A percentile compares a stretch with the other conserved stretches of the same genome.
phyloP scores from a whole-genome alignment of 2,888 invertebrate genomes.

The Mythimna albipuncta region DNA sequence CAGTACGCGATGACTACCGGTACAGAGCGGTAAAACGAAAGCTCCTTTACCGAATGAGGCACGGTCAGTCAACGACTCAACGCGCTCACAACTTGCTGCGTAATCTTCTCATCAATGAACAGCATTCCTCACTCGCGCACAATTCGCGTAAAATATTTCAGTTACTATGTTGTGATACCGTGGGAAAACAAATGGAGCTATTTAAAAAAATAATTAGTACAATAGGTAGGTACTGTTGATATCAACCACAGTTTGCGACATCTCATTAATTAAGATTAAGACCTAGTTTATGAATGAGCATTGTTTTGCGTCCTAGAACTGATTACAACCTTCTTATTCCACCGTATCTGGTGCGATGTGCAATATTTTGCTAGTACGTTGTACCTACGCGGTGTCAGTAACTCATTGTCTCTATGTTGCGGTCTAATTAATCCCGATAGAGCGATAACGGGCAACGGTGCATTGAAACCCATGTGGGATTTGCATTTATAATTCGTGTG shows the following conservation, averaged over 20 bases:
- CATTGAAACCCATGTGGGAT: slow-evolving; percentile 59
- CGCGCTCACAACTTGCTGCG: slow-evolving; percentile 34
- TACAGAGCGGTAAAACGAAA: slow-evolving; percentile 50
- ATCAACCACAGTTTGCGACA: slow-evolving; percentile 63
- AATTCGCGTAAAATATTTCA: slow-evolving; percentile 48
- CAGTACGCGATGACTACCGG: slow-evolving; percentile 38
- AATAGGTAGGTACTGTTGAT: slow-evolving; percentile 44
- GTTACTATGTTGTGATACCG: slow-evolving; percentile 50
- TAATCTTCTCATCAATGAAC: slow-evolving; percentile 63
- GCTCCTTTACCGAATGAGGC: slow-evolving; percentile 45
- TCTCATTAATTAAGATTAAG: slow-evolving; percentile 61
- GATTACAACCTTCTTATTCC: slow-evolving; percentile 59
- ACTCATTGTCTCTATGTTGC: slow-evolving; percentile 69
- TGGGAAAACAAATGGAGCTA: slow-evolving; percentile 55
- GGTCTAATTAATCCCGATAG: slow-evolving; percentile 71
- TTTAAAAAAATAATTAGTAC: slow-evolving; percentile 54
- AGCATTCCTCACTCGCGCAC: slow-evolving; percentile 35
- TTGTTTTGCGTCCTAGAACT: slow-evolving; percentile 67
- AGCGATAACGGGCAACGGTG: slow-evolving; percentile 61
- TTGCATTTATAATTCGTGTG: slow-evolving; percentile 41
- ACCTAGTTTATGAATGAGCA: slow-evolving; percentile 67
- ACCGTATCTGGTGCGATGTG: slow-evolving; percentile 58
- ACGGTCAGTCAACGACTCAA: slow-evolving; percentile 26
- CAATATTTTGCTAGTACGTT: slow-evolving; percentile 65
- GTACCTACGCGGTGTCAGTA: slow-evolving; percentile 49